phyloP scores from a whole-genome alignment of 2,113 vertebrate species.

The Agapornis roseicollis region DNA sequence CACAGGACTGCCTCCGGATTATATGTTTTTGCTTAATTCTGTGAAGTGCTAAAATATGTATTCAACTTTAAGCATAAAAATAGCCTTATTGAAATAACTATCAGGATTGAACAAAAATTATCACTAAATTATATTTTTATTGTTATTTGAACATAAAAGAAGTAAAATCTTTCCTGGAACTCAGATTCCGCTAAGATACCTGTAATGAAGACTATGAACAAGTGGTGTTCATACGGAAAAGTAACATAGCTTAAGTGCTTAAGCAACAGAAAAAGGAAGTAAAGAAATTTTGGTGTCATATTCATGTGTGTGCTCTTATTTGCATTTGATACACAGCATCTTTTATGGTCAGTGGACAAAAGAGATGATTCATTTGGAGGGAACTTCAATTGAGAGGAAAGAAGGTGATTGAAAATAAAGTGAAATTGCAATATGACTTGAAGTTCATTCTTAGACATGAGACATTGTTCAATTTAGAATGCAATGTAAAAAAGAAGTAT shows the following conservation, averaged over 20 bases:
- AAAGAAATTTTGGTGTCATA: not conserved
- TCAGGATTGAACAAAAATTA: not conserved
- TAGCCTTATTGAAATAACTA: not conserved
- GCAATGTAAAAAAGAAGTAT: not conserved
- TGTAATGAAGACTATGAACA: not conserved
- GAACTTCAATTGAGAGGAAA: not conserved
- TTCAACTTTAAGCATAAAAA: not conserved
- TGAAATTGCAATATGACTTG: not conserved
- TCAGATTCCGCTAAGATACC: not conserved
- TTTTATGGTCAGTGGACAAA: not conserved
- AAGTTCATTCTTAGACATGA: not conserved
- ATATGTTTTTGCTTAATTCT: not conserved
- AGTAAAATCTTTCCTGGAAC: not conserved
- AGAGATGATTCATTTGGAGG: not conserved
- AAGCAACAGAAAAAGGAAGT: not conserved
- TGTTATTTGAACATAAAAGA: not conserved
- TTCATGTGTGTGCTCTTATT: not conserved
- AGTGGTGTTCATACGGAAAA: not conserved
- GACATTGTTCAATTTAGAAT: not conserved
- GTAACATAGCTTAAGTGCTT: not conserved
- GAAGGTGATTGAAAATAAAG: not conserved
- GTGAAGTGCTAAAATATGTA: not conserved
- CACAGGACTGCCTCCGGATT: not conserved
- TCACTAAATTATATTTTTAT: not conserved
- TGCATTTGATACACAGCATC: not conserved